Evolutionary conservation across 1,140 invertebrate species (phyloP).

Genomic region (Palaemon carinicauda): DNA sequence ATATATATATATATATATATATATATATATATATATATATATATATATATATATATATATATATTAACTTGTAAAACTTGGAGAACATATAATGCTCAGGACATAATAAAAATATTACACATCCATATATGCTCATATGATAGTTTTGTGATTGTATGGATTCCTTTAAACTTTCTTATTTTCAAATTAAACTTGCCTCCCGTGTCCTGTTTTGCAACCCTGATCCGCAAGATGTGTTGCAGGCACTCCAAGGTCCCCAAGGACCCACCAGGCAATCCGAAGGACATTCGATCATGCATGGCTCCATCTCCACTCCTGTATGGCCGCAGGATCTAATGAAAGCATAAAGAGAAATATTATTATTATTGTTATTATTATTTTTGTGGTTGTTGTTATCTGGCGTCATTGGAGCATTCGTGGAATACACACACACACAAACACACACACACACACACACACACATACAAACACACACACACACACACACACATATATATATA

Average conservation of each 20-base stretch:
- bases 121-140: background rate
- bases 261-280: constrained; percentile 68
- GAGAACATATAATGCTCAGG: too few species aligned
- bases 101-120: too few species aligned
- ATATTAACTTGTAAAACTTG: background rate
- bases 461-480: too few species aligned
- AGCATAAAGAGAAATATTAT: too few species aligned
- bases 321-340: constrained; percentile 45
- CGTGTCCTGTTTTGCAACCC: constrained; percentile 66
- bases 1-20: constrained; percentile 20
- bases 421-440: too few species aligned
- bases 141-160: background rate
- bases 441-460: too few species aligned
- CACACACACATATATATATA: too few species aligned
- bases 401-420: too few species aligned
- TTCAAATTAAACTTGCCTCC: constrained; percentile 67
- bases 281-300: constrained; percentile 62
- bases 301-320: constrained; percentile 45
- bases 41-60: background rate
- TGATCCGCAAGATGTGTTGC: constrained; percentile 67
- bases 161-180: too few species aligned
- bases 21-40: background rate
- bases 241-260: constrained; percentile 64
- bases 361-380: too few species aligned
- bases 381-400: too few species aligned